Evolutionary conservation across 92 coral and sea anemone species (phyloP).

Genomic region (Heteractis magnifica): DNA sequence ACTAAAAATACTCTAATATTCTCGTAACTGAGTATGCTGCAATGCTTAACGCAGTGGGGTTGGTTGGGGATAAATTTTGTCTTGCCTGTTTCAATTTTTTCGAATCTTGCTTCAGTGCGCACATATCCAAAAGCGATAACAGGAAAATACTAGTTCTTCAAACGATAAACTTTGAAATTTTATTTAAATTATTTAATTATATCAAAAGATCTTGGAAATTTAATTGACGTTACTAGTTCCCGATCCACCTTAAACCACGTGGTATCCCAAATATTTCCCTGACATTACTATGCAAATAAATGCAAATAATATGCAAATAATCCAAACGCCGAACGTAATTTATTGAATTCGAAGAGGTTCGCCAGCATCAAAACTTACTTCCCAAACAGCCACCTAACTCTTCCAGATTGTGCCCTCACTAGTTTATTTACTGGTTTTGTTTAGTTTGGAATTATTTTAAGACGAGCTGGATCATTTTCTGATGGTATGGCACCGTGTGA

Average conservation of each 20-base stretch:
- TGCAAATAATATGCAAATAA: background rate
- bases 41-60: too few relatives aligned
- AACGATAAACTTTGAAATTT: too few relatives aligned
- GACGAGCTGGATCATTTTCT: background rate
- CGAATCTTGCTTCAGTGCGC: too few relatives aligned
- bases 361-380: slow-evolving; percentile 1
- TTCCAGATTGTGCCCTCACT: background rate
- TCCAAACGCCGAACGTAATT: background rate
- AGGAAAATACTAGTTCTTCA: too few relatives aligned
- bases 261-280: background rate
- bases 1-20: background rate
- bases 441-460: background rate
- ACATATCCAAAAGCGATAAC: too few relatives aligned
- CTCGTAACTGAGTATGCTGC: too few relatives aligned
- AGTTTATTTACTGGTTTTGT: background rate
- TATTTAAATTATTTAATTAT: too few relatives aligned
- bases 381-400: background rate
- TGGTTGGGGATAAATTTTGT: too few relatives aligned
- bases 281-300: background rate
- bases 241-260: background rate
- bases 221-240: too few relatives aligned
- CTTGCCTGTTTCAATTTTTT: too few relatives aligned
- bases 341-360: slow-evolving; percentile 5
- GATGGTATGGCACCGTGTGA: background rate
- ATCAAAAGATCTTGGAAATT: too few relatives aligned